phyloP scores from a whole-genome alignment of 2,888 invertebrate genomes.

The Eubasilissa splendida region DNA sequence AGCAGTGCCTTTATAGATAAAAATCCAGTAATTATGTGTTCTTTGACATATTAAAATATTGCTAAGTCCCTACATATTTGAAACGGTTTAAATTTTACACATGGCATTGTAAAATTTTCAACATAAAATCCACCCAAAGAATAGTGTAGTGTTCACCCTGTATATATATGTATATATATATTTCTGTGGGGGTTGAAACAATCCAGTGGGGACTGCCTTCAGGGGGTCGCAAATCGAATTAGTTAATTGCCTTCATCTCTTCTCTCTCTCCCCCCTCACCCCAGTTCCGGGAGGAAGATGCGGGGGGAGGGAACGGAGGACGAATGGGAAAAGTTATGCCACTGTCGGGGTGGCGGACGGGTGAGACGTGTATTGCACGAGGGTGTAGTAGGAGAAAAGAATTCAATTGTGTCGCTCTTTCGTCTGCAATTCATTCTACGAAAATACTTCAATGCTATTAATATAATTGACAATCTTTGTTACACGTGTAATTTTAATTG shows the following conservation, averaged over 20 bases:
- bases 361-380: constrained; percentile 1
- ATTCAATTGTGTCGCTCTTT: not conserved
- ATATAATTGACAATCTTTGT: too few relatives aligned
- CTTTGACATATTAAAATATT: too few relatives aligned
- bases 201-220: constrained; percentile 56
- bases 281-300: constrained; percentile 41
- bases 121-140: too few relatives aligned
- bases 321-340: not conserved
- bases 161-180: not conserved
- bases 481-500: too few relatives aligned
- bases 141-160: too few relatives aligned
- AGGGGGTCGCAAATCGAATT: constrained; percentile 59
- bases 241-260: constrained; percentile 58
- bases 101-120: too few relatives aligned
- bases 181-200: constrained; percentile 8
- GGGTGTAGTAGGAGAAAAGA: not conserved
- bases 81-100: too few relatives aligned
- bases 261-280: constrained; percentile 44
- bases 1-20: too few relatives aligned
- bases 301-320: constrained; percentile 50
- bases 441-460: too few relatives aligned
- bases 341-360: not conserved
- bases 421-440: too few relatives aligned
- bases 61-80: too few relatives aligned
- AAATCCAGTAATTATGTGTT: too few relatives aligned